These are phyloP conservation scores for Agrotis ipsilon DNA, from an alignment of 2,888 invertebrate species.

Conservation along the genomic window DNA sequence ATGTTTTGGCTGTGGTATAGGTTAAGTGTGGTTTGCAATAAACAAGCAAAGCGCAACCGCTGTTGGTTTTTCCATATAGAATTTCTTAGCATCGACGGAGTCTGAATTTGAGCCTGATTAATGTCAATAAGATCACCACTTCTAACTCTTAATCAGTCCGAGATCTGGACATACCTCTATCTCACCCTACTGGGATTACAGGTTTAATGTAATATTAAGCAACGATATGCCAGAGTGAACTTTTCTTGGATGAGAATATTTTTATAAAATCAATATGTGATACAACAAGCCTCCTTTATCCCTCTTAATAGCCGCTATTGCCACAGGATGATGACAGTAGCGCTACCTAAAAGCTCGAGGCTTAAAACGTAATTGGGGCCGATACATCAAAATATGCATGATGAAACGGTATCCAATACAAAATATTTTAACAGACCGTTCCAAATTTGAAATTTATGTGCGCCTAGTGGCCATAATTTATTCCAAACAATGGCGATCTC, in stretches of 20 bases:
- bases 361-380: conserved; percentile 30
- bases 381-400: conserved; percentile 38
- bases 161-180: too few species aligned
- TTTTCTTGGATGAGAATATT: not conserved
- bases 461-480: conserved; percentile 55
- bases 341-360: conserved; percentile 22
- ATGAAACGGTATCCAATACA: conserved; percentile 44
- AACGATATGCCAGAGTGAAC: not conserved
- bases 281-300: not conserved
- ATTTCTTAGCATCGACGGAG: too few species aligned
- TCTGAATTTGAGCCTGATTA: too few species aligned
- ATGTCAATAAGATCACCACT: too few species aligned
- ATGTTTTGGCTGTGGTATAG: conserved; percentile 19
- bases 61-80: too few species aligned
- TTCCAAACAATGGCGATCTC: conserved; percentile 55
- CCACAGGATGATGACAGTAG: not conserved
- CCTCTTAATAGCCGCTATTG: not conserved
- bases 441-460: conserved; percentile 54
- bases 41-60: not conserved
- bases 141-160: too few species aligned
- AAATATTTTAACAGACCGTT: conserved; percentile 52
- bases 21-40: conserved; percentile 1
- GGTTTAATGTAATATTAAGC: too few species aligned
- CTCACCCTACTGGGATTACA: too few species aligned
- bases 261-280: too few species aligned